Percentiles rank a stretch among this genome's conserved stretches.
phyloP scores from a whole-genome alignment of 1,140 invertebrate genomes.

The Bactericera cockerelli region DNA sequence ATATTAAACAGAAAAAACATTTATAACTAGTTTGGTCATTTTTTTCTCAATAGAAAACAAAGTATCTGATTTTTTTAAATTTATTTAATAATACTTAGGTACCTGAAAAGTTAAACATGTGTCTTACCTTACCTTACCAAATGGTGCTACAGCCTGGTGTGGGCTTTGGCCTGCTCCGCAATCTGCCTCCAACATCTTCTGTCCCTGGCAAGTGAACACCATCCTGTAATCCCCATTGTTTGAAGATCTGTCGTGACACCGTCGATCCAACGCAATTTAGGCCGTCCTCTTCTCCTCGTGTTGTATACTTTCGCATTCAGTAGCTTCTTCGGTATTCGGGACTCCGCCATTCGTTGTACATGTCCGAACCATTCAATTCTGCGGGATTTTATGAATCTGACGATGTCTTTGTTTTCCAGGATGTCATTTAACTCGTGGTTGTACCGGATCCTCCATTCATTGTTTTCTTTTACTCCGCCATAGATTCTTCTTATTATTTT shows the following conservation, averaged over 20 bases:
- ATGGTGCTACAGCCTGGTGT: not conserved
- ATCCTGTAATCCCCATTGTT: no score
- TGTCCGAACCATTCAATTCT: slow-evolving; percentile 9
- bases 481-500: slow-evolving; percentile 14
- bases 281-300: slow-evolving; percentile 1
- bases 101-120: no score
- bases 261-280: slow-evolving; percentile 8
- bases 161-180: slow-evolving; percentile 3
- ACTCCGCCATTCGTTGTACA: not conserved
- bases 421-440: slow-evolving; percentile 9
- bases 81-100: no score
- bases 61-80: no score
- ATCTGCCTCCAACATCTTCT: not conserved
- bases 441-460: slow-evolving; percentile 12
- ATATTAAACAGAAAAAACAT: no score
- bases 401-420: slow-evolving; percentile 8
- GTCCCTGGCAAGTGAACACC: not conserved
- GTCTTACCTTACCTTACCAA: slow-evolving; percentile 2
- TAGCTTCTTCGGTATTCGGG: not conserved
- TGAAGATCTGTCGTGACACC: no score
- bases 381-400: slow-evolving; percentile 3
- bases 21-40: no score
- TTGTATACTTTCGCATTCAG: not conserved
- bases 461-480: slow-evolving; percentile 8
- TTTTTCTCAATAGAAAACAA: no score